Percentiles rank a stretch among this genome's conserved stretches.
These are phyloP conservation scores for Pelecanoides urinatrix DNA, from an alignment of 2,113 vertebrate species.

Conservation along the genomic window DNA sequence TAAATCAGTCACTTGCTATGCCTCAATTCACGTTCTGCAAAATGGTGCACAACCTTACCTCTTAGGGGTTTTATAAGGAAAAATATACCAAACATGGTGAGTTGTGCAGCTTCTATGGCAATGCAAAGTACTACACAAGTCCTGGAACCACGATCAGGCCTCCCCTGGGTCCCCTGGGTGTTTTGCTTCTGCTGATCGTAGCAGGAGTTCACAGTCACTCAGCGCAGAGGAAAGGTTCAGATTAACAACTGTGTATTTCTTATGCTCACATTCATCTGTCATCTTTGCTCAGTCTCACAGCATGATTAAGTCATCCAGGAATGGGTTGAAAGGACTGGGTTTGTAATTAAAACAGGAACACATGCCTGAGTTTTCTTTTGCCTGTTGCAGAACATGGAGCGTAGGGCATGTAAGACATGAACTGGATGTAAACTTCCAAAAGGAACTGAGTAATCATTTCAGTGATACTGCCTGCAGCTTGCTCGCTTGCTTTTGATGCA, in stretches of 20 bases:
- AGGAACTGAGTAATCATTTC: background rate
- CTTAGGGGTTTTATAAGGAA: background rate
- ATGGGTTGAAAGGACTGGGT: background rate
- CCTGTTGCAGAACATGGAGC: background rate
- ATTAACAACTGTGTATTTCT: background rate
- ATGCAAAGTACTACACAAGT: background rate
- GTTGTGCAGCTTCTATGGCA: background rate
- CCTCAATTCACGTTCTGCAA: background rate
- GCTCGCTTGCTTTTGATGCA: background rate
- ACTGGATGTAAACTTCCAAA: background rate
- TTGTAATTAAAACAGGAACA: background rate
- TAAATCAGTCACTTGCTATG: background rate
- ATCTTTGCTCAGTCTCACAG: background rate
- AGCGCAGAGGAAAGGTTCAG: background rate
- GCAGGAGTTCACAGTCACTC: background rate
- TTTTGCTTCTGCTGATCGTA: background rate
- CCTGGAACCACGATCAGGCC: background rate
- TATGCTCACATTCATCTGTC: background rate
- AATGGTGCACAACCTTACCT: background rate
- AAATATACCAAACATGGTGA: background rate
- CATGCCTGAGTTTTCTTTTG: background rate
- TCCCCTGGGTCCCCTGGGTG: background rate
- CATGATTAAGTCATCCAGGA: background rate
- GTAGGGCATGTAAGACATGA: background rate
- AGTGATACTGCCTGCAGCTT: background rate